Conservation (phyloP, 2,888 invertebrate species). For the Anthoptus insignis region DNA sequence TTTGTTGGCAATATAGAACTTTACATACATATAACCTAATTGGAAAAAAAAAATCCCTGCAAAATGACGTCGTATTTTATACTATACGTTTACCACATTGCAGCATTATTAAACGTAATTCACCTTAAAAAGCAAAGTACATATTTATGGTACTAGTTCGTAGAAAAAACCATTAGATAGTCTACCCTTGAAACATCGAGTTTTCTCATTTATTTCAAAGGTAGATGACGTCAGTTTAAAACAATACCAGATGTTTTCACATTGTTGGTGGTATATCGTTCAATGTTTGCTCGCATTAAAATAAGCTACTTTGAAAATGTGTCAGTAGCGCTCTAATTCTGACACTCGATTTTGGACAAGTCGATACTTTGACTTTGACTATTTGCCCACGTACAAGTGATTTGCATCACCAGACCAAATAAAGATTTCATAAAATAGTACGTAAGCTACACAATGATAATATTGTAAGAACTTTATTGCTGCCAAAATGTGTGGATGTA, state of each 20-base stretch:
- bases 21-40: too few relatives aligned
- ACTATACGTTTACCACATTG: too few relatives aligned
- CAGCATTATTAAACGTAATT: too few relatives aligned
- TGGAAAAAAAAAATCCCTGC: too few relatives aligned
- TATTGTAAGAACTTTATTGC: conserved; percentile 53
- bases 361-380: conserved; percentile 36
- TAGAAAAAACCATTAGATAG: neutral
- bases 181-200: neutral
- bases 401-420: conserved; percentile 20
- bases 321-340: conserved; percentile 59
- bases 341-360: conserved; percentile 57
- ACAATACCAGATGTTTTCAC: conserved; percentile 55
- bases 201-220: neutral
- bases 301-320: conserved; percentile 66
- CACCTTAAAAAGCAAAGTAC: too few relatives aligned
- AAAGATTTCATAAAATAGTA: conserved; percentile 17
- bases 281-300: conserved; percentile 70
- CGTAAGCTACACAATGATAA: conserved; percentile 29
- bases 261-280: conserved; percentile 59
- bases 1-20: too few relatives aligned
- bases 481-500: conserved; percentile 57
- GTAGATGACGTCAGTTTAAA: conserved; percentile 47
- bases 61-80: too few relatives aligned
- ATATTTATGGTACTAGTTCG: too few relatives aligned
- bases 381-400: conserved; percentile 33